Evolutionary conservation across 2,113 vertebrate species (phyloP), one percentile per base, ranked within the genome.

Genomic region (Seriola rivoliana): DNA sequence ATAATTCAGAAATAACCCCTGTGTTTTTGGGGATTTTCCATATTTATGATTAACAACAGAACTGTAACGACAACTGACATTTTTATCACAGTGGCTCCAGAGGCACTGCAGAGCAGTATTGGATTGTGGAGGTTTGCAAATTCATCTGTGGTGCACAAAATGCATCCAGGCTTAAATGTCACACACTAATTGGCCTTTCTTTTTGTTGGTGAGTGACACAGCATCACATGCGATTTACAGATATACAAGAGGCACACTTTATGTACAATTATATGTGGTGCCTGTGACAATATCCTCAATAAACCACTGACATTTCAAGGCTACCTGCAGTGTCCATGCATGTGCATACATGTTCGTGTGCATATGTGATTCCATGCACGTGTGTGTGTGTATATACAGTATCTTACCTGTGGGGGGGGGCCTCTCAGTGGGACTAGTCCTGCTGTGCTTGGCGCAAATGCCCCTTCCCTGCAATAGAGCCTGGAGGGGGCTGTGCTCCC

Each of bases 381-480:
- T 74, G 59, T 66, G 60, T 79, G 14, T 58, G 79, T 64, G 57
- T 65, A 36, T 85, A 19, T 71, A 81, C 34, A 70, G 72, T 74
- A 21, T 78, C 92, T 93, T 95, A 96, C 95, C 95, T 95, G 94
- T 89, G 79, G 92, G 93, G 89, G 92, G 90, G 88, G 95, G 94
- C 90, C 82, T 95, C 88, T 95, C 94, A 0, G 94, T 95, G 71
- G 93, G 91, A 87, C 69, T 92, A 52, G 82, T 90, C 87, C 82
- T 93, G 93, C 89, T 91, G 81, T 93, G 90, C 86, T 92, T 94
- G 90, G 86, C 85, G 86, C 96, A 96, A 68, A 95, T 69, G 72
- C 95, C 96, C 82, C 93, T 91, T 83, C 95, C 96, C 84, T 95
- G 96, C 88, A 96, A 92, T 91, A 96, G 92, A 83, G 96, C 96